Percentiles rank a stretch among this genome's conserved stretches.
Conservation (phyloP, 1,140 invertebrate species). For the Delia radicum region DNA sequence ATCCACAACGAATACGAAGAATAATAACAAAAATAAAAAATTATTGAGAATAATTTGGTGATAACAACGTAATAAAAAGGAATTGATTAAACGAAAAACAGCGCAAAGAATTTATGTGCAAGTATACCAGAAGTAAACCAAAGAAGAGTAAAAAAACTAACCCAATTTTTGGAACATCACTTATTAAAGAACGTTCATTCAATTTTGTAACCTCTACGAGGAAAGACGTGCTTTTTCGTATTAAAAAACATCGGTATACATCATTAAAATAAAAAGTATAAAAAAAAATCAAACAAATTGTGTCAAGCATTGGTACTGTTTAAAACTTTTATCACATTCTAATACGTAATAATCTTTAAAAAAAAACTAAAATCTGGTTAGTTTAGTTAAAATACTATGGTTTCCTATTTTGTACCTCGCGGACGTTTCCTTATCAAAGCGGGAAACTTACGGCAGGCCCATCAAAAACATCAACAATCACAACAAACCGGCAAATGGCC, state of each 20-base stretch:
- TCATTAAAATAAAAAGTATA: background rate
- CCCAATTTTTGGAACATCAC: background rate
- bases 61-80: background rate
- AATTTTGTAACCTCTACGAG: background rate
- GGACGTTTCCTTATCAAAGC: constrained; percentile 47
- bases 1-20: background rate
- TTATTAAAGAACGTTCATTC: background rate
- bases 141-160: background rate
- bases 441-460: constrained; percentile 43
- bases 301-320: too few species aligned
- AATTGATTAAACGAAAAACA: background rate
- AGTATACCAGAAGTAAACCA: too few species aligned
- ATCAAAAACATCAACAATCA: constrained; percentile 41
- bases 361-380: background rate
- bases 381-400: constrained; percentile 36
- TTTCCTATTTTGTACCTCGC: constrained; percentile 52
- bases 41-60: background rate
- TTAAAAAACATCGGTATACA: background rate
- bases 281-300: background rate
- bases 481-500: constrained; percentile 38
- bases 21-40: background rate
- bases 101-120: background rate
- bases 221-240: background rate
- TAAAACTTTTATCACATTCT: too few species aligned
- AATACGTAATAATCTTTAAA: background rate